These are phyloP conservation scores for Colostygia pectinataria DNA, from an alignment of 2,888 invertebrate genomes.

Conservation along the genomic window DNA sequence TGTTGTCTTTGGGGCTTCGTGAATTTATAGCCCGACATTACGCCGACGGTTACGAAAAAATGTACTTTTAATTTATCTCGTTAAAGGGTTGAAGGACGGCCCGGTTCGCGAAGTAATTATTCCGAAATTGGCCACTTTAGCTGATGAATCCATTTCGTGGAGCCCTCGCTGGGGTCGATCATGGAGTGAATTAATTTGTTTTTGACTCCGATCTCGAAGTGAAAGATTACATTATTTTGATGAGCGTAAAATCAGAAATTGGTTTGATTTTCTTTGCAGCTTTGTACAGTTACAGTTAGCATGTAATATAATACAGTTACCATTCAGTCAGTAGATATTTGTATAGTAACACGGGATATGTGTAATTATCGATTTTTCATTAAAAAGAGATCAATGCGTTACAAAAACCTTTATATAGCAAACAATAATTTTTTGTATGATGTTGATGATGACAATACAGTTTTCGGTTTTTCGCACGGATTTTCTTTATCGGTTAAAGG, in stretches of 20 bases:
- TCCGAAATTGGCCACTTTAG: slow-evolving; percentile 81
- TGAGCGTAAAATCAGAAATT: slow-evolving; percentile 37
- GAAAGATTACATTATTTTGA: slow-evolving; percentile 74
- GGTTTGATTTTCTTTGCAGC: neutral
- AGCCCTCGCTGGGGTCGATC: slow-evolving; percentile 69
- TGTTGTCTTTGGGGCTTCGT: slow-evolving; percentile 82
- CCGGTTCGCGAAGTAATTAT: slow-evolving; percentile 81
- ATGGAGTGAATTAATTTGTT: slow-evolving; percentile 75
- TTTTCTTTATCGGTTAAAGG: no score
- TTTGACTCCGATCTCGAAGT: slow-evolving; percentile 68
- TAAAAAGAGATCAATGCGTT: neutral
- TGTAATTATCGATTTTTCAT: no score
- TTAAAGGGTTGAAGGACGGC: slow-evolving; percentile 82
- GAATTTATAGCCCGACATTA: slow-evolving; percentile 79
- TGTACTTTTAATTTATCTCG: slow-evolving; percentile 84
- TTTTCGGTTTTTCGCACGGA: no score
- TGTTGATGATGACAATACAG: no score
- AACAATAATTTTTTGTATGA: no score
- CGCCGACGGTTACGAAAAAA: slow-evolving; percentile 79
- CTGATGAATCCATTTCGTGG: slow-evolving; percentile 78
- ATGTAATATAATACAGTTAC: no score
- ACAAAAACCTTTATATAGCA: no score
- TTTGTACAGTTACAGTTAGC: neutral
- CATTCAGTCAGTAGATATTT: no score
- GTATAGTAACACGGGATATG: no score